These are phyloP conservation scores for Natator depressus DNA, from an alignment of 2,113 vertebrate species.

Conservation along the genomic window DNA sequence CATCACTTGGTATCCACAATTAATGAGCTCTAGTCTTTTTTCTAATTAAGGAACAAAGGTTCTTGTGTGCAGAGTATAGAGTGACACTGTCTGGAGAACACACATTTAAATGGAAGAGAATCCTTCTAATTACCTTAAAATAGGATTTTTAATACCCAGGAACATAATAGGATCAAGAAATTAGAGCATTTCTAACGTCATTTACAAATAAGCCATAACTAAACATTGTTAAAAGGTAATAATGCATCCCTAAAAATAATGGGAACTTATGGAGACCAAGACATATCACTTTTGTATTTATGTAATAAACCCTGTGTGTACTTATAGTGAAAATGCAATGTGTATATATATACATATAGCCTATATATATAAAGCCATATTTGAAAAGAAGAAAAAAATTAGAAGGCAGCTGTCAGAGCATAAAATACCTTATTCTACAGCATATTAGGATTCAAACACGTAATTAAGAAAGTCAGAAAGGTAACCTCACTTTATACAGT, in stretches of 20 bases:
- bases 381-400: not conserved
- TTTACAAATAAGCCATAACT: conserved; percentile 76
- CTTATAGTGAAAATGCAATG: conserved; percentile 35
- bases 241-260: conserved; percentile 57
- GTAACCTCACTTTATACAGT: conserved; percentile 77
- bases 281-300: conserved; percentile 45
- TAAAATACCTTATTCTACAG: conserved; percentile 58
- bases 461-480: conserved; percentile 79
- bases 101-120: conserved; percentile 64
- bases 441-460: conserved; percentile 76
- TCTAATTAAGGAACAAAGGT: conserved; percentile 82
- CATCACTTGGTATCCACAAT: conserved; percentile 74
- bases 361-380: conserved; percentile 11
- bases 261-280: conserved; percentile 7
- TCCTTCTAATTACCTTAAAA: conserved; percentile 79
- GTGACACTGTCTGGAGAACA: conserved; percentile 72
- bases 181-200: conserved; percentile 64
- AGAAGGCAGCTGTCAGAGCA: conserved; percentile 45
- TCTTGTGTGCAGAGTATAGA: conserved; percentile 64
- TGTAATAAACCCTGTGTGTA: conserved; percentile 62
- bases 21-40: conserved; percentile 76
- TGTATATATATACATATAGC: conserved; percentile 49
- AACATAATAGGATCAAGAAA: conserved; percentile 74
- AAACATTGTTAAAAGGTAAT: conserved; percentile 70
- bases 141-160: conserved; percentile 77